phyloP scores from a whole-genome alignment of 2,888 invertebrate species.

The Lapara coniferarum region DNA sequence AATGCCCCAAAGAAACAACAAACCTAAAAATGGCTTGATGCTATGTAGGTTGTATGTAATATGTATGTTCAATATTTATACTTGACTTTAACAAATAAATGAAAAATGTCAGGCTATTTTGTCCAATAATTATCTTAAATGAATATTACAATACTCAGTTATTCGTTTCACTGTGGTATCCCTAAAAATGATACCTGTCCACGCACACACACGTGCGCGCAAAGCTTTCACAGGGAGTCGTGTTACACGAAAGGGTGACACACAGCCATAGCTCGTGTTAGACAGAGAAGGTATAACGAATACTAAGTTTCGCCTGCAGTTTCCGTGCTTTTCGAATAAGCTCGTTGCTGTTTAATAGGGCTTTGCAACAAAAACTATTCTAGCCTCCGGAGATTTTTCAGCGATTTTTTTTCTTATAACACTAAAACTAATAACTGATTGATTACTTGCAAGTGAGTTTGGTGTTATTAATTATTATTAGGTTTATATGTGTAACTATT shows the following conservation, averaged over 20 bases:
- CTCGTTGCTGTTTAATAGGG: neutral
- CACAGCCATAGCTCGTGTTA: constrained; percentile 37
- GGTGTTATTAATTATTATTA: neutral
- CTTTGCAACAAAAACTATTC: too few species aligned
- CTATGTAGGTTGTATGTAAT: too few species aligned
- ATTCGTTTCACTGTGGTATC: constrained; percentile 38
- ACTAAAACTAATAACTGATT: too few species aligned
- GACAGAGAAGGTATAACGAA: constrained; percentile 34
- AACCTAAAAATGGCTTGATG: too few species aligned
- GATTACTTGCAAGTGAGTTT: neutral
- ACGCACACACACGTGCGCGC: constrained; percentile 47
- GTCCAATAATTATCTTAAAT: neutral
- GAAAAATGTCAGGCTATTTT: neutral
- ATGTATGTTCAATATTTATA: too few species aligned
- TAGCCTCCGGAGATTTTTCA: too few species aligned
- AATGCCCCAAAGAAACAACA: too few species aligned
- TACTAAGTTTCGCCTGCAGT: constrained; percentile 8
- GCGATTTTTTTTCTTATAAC: too few species aligned
- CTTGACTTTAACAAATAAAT: too few species aligned
- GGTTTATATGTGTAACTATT: neutral
- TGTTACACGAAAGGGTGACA: constrained; percentile 50
- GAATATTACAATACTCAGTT: constrained; percentile 39
- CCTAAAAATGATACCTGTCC: constrained; percentile 50
- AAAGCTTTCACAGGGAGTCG: constrained; percentile 52
- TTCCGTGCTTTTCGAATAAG: neutral